Evolutionary conservation across 2,113 vertebrate genomes (phyloP).

Genomic region (Cyrtonyx montezumae): DNA sequence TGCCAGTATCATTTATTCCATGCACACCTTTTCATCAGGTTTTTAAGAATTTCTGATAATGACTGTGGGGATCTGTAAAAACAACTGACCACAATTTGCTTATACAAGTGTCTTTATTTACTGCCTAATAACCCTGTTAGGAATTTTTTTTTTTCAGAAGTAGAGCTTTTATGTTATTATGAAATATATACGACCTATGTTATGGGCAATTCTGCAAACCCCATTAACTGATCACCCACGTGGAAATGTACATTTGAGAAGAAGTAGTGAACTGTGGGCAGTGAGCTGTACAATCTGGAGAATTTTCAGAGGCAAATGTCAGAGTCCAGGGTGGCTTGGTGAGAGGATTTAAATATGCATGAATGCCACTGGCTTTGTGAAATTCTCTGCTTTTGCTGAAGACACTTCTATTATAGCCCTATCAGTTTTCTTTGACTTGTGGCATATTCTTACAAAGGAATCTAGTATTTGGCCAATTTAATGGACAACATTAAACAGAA

Average conservation of each 20-base stretch:
- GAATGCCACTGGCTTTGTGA: not conserved
- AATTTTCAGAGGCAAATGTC: not conserved
- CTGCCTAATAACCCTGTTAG: not conserved
- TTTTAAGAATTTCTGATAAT: not conserved
- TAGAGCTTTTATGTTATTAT: not conserved
- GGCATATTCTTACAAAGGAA: not conserved
- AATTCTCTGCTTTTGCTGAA: not conserved
- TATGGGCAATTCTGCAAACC: not conserved
- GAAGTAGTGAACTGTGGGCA: no score
- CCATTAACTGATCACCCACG: not conserved
- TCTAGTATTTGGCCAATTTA: fast-evolving
- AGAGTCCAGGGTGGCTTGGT: not conserved
- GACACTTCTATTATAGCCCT: not conserved
- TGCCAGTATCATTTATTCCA: not conserved
- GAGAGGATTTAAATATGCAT: not conserved
- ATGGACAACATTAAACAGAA: not conserved
- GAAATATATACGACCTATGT: not conserved
- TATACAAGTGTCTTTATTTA: not conserved
- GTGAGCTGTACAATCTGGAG: not conserved
- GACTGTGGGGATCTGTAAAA: not conserved
- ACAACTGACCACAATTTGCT: not conserved
- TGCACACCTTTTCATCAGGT: not conserved
- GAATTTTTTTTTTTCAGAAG: not conserved
- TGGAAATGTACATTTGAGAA: not conserved
- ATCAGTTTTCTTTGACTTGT: not conserved